Base-by-base conservation (phyloP, 2,888 invertebrate genomes). In the Hypomecis punctinalis region DNA sequence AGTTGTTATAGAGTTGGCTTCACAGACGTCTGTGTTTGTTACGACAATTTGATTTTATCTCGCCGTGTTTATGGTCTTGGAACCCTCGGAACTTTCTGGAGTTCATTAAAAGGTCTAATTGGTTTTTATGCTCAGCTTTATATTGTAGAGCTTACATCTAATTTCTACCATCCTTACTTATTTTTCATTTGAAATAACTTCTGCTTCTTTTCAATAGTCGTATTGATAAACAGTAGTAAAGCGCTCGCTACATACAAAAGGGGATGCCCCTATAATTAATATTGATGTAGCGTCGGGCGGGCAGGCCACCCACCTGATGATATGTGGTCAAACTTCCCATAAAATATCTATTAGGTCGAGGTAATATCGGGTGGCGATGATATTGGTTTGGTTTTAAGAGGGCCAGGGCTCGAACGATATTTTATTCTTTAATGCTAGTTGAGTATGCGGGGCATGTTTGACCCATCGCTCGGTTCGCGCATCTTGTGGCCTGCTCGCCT, bases 221-320 rank as follows among this genome's bases (percentile, higher is more conserved):
- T 23, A 23, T 23, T 23, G 1, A 23, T 23, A 47, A 33, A 46
- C 35, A 48, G 13, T 0, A 53, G 6, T 5, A 33, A 47, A 54
- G 10, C 11, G 11, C 13, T 42, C 36, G 57, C 35, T 42, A 52
- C 33, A 48, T n/a, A 35, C 33, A 54, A 47, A 42, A 37, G 36
- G 33, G 23, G 23, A 11, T 43, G 13, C 39, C 13, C 35, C 4
- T 47, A 58, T 45, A 39, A 45, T 47, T 13, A 53, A 42, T 46
- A 57, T 48, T 42, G 35, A 52, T 48, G 49, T 11, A 49, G 45
- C 37, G 39, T 46, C 33, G 51, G 42, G 49, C 53, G 46, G 39
- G 11, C 45, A 36, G 43, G 58, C 59, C 72, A 65, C 76, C 79
- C 79, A 79, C 78, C 79, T 79, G 79, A 78, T 77, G 79, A 79